Evolutionary conservation across 2,797 vertebrate species (phyloP).

Genomic region (Distichodus sexfasciatus): DNA sequence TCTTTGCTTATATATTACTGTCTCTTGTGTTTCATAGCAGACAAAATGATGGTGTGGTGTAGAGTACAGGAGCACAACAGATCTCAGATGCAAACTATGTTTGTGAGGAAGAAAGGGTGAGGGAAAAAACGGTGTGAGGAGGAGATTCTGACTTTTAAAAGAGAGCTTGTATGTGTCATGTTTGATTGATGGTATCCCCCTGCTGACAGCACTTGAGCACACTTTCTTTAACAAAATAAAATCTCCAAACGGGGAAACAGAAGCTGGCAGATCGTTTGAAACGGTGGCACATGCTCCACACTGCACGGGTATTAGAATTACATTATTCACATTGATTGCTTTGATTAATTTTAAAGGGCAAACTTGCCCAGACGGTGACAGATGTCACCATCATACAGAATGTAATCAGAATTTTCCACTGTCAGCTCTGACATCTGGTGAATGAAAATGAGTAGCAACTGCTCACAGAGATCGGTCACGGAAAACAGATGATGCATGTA

Average conservation of each 20-base stretch:
- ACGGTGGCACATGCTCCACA: background rate
- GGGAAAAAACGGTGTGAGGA: background rate
- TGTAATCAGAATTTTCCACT: constrained; percentile 23
- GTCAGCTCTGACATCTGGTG: constrained; percentile 20
- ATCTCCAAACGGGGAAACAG: background rate
- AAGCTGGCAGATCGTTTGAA: constrained; percentile 10
- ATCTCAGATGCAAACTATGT: too few relatives aligned
- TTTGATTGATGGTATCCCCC: constrained; percentile 29
- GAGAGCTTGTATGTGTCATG: constrained; percentile 21
- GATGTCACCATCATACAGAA: constrained; percentile 24
- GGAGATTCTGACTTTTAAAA: constrained; percentile 32
- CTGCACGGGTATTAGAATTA: background rate
- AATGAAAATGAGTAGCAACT: background rate
- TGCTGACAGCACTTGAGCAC: constrained; percentile 18
- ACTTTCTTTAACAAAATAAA: constrained; percentile 7
- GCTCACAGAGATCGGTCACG: background rate
- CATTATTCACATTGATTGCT: constrained; percentile 38
- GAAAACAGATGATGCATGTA: background rate
- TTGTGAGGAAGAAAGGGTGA: background rate
- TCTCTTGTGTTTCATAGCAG: too few relatives aligned
- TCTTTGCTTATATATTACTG: too few relatives aligned
- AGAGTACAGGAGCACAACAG: too few relatives aligned
- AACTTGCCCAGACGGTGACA: constrained; percentile 28
- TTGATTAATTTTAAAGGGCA: constrained; percentile 37
- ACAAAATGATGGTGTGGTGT: too few relatives aligned